Conservation (phyloP, 2,797 vertebrate species). For the Pantherophis alleghaniensis region DNA sequence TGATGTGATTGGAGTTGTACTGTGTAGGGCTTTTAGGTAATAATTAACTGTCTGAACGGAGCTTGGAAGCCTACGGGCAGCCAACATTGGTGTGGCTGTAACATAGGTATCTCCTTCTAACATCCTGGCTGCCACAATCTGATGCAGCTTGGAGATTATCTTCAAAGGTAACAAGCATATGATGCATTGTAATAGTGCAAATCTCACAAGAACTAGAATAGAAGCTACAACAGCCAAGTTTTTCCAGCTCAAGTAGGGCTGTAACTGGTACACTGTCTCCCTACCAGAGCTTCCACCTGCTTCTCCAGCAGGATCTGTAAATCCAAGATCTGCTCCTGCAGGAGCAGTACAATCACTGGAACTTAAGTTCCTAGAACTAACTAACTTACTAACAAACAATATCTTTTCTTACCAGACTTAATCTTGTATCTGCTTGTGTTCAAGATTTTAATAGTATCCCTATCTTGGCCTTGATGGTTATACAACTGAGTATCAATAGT, state of each 20-base stretch:
- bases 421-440: background rate
- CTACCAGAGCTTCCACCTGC: background rate
- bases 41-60: background rate
- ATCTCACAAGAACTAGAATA: background rate
- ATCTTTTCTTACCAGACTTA: background rate
- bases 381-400: too few relatives aligned
- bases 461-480: background rate
- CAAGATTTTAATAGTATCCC: background rate
- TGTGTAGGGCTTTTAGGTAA: background rate
- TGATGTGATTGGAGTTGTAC: background rate
- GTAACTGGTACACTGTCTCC: background rate
- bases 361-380: background rate
- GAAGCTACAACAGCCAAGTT: background rate
- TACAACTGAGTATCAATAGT: background rate
- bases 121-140: background rate
- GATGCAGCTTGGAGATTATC: background rate
- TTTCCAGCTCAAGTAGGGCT: background rate
- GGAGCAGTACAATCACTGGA: background rate
- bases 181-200: background rate
- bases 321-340: background rate
- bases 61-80: background rate
- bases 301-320: background rate
- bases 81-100: background rate
- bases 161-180: background rate
- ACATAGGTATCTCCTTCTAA: background rate